A percentile compares a stretch with the other conserved stretches of the same genome.
Evolutionary conservation across 2,113 vertebrate genomes (phyloP).

Genomic region (Rattus norvegicus): DNA sequence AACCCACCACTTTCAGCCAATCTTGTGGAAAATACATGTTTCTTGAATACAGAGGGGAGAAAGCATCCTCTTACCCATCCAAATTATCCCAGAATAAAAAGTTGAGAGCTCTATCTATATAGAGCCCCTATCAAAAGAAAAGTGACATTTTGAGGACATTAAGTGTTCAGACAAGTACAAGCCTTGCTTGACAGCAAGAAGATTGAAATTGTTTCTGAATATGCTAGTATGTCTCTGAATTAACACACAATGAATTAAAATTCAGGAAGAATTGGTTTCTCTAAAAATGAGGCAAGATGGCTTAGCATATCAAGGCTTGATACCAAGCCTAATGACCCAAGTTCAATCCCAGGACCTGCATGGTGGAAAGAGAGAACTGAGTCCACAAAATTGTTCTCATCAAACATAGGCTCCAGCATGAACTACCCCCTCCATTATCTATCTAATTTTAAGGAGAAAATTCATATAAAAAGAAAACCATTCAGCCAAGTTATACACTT

Average conservation of each 20-base stretch:
- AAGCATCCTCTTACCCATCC: slow-evolving; percentile 47
- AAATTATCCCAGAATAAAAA: slow-evolving; percentile 49
- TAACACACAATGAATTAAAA: slow-evolving; percentile 52
- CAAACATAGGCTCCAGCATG: neutral
- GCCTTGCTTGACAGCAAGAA: slow-evolving; percentile 65
- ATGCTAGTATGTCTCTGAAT: slow-evolving; percentile 54
- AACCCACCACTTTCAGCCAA: slow-evolving; percentile 17
- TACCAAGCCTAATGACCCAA: neutral
- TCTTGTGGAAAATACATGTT: slow-evolving; percentile 58
- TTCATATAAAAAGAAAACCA: slow-evolving; percentile 39
- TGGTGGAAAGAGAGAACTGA: neutral
- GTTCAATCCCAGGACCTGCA: neutral
- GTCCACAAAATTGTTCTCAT: neutral
- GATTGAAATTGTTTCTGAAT: slow-evolving; percentile 55
- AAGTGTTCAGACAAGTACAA: slow-evolving; percentile 29
- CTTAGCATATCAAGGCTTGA: neutral
- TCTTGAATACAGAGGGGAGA: slow-evolving; percentile 34
- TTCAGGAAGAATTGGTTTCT: slow-evolving; percentile 51
- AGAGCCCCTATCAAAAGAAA: slow-evolving; percentile 58
- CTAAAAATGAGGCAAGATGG: slow-evolving; percentile 10
- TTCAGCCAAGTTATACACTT: neutral
- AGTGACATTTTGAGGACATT: slow-evolving; percentile 58
- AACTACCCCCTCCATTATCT: too few relatives aligned
- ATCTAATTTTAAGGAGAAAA: neutral
- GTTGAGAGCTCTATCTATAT: slow-evolving; percentile 10